A percentile compares a stretch with the other conserved stretches of the same genome.
Evolutionary conservation across 2,888 invertebrate species (phyloP).

Genomic region (Cheilosia soror): DNA sequence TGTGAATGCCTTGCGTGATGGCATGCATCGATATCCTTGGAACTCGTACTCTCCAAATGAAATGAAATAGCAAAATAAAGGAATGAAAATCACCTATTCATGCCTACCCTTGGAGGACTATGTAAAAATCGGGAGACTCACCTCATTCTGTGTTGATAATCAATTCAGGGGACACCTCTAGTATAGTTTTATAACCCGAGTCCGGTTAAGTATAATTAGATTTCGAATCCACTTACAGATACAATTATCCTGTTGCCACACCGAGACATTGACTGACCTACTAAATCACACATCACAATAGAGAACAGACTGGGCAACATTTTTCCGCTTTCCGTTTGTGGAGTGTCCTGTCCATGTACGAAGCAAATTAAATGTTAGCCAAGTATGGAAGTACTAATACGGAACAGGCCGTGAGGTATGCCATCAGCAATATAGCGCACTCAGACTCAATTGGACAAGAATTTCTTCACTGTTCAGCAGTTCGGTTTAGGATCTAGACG

Average conservation of each 20-base stretch:
- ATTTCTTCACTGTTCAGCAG: conserved; percentile 67
- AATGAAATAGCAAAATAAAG: conserved; percentile 21
- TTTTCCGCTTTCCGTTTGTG: conserved; percentile 25
- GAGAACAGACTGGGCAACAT: conserved; percentile 28
- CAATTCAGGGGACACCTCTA: conserved; percentile 48
- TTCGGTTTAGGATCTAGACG: conserved; percentile 67
- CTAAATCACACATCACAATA: conserved; percentile 33
- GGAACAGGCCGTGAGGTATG: conserved; percentile 12
- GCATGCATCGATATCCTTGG: conserved; percentile 70
- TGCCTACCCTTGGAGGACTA: conserved; percentile 13
- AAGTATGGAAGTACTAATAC: conserved; percentile 7
- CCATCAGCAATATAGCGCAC: neutral
- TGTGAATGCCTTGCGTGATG: conserved; percentile 67
- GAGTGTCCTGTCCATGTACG: conserved; percentile 22
- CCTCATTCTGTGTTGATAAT: conserved; percentile 23
- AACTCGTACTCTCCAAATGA: conserved; percentile 26
- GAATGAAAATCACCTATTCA: conserved; percentile 1
- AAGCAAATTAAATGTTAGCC: conserved; percentile 54
- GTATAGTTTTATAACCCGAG: conserved; percentile 12
- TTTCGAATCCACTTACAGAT: conserved; percentile 31
- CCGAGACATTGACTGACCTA: conserved; percentile 47
- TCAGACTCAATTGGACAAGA: conserved; percentile 61
- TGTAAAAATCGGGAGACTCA: conserved; percentile 6
- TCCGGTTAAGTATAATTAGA: conserved; percentile 22
- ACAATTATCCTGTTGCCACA: conserved; percentile 63